phyloP scores from a whole-genome alignment of 1,140 invertebrate genomes.

The Camponotus vicinus region DNA sequence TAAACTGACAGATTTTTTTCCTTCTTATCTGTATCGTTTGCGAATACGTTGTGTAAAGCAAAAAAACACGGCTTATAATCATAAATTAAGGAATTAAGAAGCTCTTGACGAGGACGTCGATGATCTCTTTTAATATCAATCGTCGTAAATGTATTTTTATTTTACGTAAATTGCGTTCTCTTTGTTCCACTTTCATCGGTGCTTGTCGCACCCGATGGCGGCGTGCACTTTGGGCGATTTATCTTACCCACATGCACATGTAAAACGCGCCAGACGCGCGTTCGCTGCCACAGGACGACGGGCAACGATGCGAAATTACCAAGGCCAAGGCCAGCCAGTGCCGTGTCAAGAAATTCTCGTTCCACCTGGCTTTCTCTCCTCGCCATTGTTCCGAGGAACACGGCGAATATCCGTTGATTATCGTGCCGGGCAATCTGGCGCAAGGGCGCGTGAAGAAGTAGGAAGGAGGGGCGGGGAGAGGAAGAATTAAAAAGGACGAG shows the following conservation, averaged over 20 bases:
- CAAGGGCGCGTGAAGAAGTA: constrained; percentile 6
- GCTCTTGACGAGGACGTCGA: background rate
- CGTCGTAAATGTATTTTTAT: background rate
- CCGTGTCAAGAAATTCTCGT: constrained; percentile 71
- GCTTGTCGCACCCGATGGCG: background rate
- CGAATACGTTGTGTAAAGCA: too few species aligned
- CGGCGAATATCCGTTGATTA: constrained; percentile 63
- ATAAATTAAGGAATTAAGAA: background rate
- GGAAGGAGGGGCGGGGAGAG: too few species aligned
- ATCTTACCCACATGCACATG: background rate
- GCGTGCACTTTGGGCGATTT: background rate
- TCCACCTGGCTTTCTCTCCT: constrained; percentile 31
- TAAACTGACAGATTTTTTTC: background rate
- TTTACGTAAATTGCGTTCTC: background rate
- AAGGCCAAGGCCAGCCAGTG: constrained; percentile 76
- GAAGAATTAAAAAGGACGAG: constrained; percentile 34
- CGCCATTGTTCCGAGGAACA: constrained; percentile 65
- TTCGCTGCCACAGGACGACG: constrained; percentile 53
- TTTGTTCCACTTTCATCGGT: background rate
- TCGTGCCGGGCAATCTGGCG: constrained; percentile 55
- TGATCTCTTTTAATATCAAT: background rate
- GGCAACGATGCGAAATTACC: constrained; percentile 27
- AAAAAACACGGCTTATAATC: background rate
- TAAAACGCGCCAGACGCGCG: constrained; percentile 37
- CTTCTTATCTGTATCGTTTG: background rate